Percentiles rank a stretch among this genome's conserved stretches.
These are phyloP conservation scores for Anastatus disparis DNA, from an alignment of 1,140 invertebrate genomes.

Conservation along the genomic window DNA sequence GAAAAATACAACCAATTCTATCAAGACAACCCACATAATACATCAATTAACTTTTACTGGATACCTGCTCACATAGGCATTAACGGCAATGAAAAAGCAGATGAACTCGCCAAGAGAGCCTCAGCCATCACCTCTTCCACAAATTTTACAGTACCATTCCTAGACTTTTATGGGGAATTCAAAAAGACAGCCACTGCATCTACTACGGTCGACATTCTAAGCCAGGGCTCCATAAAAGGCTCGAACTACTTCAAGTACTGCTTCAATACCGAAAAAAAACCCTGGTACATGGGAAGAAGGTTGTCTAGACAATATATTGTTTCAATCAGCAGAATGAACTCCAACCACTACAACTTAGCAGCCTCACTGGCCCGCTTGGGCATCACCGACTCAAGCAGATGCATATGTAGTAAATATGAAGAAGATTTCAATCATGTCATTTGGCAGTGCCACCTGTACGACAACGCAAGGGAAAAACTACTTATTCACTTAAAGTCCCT, in stretches of 20 bases:
- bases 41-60: not conserved
- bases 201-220: no score
- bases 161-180: no score
- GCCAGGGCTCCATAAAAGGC: no score
- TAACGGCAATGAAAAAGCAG: not conserved
- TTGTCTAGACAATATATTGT: not conserved
- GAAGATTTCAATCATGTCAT: not conserved
- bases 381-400: not conserved
- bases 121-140: no score
- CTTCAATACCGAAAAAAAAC: no score
- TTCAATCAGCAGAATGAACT: not conserved
- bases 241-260: no score
- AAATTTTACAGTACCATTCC: no score
- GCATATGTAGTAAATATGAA: not conserved
- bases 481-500: not conserved
- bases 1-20: not conserved
- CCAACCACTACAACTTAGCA: not conserved
- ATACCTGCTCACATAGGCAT: not conserved
- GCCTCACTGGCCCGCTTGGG: not conserved
- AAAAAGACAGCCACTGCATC: no score
- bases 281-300: not conserved
- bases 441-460: not conserved
- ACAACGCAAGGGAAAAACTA: not conserved
- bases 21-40: not conserved
- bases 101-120: not conserved